phyloP scores from a whole-genome alignment of 2,113 vertebrate genomes.

The Lepidothrix coronata region DNA sequence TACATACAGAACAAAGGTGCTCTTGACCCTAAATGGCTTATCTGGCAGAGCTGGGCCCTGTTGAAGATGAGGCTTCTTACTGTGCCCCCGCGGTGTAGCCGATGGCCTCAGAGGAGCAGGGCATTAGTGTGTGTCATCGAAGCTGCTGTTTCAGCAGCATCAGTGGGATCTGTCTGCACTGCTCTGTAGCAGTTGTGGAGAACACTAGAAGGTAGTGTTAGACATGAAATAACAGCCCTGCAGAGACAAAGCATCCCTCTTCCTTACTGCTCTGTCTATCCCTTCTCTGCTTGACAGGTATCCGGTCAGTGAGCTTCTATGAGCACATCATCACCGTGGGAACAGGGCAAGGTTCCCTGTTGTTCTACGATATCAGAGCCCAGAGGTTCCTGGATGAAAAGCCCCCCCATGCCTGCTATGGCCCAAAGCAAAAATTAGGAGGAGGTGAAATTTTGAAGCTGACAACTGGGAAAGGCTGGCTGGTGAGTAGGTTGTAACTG shows the following conservation, averaged over 20 bases:
- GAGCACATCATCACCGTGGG: conserved; percentile 98
- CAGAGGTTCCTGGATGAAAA: conserved; percentile 91
- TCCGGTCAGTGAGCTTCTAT: conserved; percentile 97
- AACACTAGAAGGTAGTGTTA: not conserved
- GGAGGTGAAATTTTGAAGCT: conserved; percentile 89
- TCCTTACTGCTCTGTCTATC: not conserved
- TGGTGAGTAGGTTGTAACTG: conserved; percentile 77
- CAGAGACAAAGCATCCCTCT: not conserved
- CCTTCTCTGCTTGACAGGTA: conserved; percentile 74
- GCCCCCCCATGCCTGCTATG: conserved; percentile 64
- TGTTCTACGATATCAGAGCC: conserved; percentile 96
- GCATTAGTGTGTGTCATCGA: not conserved
- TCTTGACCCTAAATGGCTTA: not conserved
- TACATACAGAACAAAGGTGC: not conserved
- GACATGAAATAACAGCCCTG: not conserved
- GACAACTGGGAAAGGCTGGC: conserved; percentile 94
- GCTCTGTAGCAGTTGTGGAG: not conserved
- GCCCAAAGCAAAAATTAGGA: conserved; percentile 79
- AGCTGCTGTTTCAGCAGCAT: not conserved
- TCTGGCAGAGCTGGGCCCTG: not conserved
- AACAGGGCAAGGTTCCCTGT: conserved; percentile 92
- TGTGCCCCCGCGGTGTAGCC: not conserved
- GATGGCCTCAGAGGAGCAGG: not conserved
- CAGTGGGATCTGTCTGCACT: not conserved
- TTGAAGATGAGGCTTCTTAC: not conserved